phyloP scores from a whole-genome alignment of 2,797 vertebrate species.

The Liparis tanakae region DNA sequence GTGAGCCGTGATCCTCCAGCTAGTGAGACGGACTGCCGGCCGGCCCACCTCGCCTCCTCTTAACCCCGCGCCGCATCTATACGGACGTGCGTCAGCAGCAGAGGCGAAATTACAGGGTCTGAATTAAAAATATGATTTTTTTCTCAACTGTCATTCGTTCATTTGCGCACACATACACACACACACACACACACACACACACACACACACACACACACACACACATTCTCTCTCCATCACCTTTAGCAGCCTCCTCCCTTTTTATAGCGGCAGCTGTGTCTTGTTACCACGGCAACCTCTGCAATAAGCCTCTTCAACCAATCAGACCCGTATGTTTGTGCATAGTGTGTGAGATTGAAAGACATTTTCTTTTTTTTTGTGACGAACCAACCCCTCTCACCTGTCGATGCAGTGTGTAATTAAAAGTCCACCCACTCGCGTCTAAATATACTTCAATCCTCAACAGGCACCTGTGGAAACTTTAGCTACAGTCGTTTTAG shows the following conservation, averaged over 20 bases:
- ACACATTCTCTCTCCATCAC: slow-evolving; percentile 26
- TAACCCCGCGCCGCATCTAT: slow-evolving; percentile 55
- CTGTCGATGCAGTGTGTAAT: slow-evolving; percentile 69
- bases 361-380: slow-evolving; percentile 23
- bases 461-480: slow-evolving; percentile 65
- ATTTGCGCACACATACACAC: slow-evolving; percentile 2
- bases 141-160: slow-evolving; percentile 11
- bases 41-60: slow-evolving; percentile 30
- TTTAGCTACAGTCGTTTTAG: slow-evolving; percentile 22
- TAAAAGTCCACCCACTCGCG: slow-evolving; percentile 69
- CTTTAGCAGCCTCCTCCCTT: slow-evolving; percentile 44
- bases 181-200: neutral
- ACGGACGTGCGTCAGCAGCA: slow-evolving; percentile 50
- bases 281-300: slow-evolving; percentile 69
- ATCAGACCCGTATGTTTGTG: slow-evolving; percentile 38
- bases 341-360: slow-evolving; percentile 17
- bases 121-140: slow-evolving; percentile 51
- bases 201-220: neutral
- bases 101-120: slow-evolving; percentile 50
- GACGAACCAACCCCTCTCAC: slow-evolving; percentile 40
- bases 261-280: slow-evolving; percentile 58
- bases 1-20: slow-evolving; percentile 20
- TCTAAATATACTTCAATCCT: slow-evolving; percentile 68
- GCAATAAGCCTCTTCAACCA: slow-evolving; percentile 52
- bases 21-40: slow-evolving; percentile 35